These are phyloP conservation scores for Palythoa grandiflora DNA, from an alignment of 92 coral and sea anemone genomes.

Conservation along the genomic window DNA sequence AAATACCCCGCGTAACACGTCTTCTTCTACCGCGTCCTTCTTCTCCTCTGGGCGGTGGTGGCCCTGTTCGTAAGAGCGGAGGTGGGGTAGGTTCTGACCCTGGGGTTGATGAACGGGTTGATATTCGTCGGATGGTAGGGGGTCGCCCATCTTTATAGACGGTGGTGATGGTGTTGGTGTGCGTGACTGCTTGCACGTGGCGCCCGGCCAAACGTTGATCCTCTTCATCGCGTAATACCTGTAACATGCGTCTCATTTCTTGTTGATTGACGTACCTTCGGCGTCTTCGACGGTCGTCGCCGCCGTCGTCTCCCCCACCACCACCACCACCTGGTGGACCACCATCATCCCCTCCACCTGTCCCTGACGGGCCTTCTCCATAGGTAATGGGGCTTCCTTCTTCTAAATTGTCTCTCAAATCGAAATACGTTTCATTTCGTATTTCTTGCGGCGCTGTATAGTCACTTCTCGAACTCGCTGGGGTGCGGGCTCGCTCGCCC, in stretches of 20 bases:
- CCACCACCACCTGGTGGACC: no score
- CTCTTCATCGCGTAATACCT: no score
- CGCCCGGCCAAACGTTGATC: neutral
- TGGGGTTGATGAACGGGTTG: constrained; percentile 14
- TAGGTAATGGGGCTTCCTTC: neutral
- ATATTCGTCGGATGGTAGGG: constrained; percentile 2
- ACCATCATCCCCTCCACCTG: no score
- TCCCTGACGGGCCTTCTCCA: neutral
- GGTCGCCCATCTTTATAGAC: constrained; percentile 18
- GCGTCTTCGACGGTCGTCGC: no score
- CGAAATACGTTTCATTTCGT: no score
- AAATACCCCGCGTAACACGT: no score
- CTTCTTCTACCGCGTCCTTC: neutral
- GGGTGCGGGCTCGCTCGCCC: no score
- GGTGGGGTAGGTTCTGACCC: no score
- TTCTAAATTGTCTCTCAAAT: no score
- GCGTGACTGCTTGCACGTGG: neutral
- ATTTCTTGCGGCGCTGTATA: no score
- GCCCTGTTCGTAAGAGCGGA: neutral
- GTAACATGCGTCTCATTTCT: neutral
- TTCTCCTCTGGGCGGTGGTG: neutral
- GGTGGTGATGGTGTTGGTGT: constrained; percentile 3
- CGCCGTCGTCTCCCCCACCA: no score
- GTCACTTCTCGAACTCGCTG: no score
- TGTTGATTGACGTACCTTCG: neutral